These are phyloP conservation scores for Tiliqua scincoides DNA, from an alignment of 2,113 vertebrate species.

Conservation along the genomic window DNA sequence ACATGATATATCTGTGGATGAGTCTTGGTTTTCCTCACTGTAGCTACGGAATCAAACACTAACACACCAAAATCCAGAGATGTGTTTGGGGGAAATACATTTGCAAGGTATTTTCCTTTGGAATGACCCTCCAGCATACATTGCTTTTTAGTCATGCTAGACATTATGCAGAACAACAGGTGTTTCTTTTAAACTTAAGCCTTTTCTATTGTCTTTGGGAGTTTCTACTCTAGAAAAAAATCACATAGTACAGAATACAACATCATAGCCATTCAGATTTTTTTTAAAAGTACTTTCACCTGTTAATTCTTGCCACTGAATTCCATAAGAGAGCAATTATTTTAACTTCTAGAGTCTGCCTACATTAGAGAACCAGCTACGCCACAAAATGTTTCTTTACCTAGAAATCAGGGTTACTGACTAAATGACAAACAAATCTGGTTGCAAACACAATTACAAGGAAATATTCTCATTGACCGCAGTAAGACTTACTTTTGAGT, in stretches of 20 bases:
- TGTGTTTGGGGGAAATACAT: conserved; percentile 42
- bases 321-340: not conserved
- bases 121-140: conserved; percentile 39
- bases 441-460: no score
- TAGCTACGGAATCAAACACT: not conserved
- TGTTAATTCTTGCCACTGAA: rapidly evolving
- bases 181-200: not conserved
- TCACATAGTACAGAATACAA: not conserved
- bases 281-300: not conserved
- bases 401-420: not conserved
- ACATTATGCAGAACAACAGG: not conserved
- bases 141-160: conserved; percentile 24
- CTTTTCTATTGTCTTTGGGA: not conserved
- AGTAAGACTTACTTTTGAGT: no score
- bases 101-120: conserved; percentile 29
- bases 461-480: no score
- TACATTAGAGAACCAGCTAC: not conserved
- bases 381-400: not conserved
- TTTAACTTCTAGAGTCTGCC: not conserved
- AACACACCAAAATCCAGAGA: conserved; percentile 32
- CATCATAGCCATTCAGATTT: not conserved
- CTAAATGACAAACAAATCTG: not conserved
- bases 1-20: not conserved
- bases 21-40: not conserved
- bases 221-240: conserved; percentile 3